Evolutionary conservation across 2,888 invertebrate genomes (phyloP), one percentile per base, ranked within the genome.

Genomic region (Criorhina ranunculi): DNA sequence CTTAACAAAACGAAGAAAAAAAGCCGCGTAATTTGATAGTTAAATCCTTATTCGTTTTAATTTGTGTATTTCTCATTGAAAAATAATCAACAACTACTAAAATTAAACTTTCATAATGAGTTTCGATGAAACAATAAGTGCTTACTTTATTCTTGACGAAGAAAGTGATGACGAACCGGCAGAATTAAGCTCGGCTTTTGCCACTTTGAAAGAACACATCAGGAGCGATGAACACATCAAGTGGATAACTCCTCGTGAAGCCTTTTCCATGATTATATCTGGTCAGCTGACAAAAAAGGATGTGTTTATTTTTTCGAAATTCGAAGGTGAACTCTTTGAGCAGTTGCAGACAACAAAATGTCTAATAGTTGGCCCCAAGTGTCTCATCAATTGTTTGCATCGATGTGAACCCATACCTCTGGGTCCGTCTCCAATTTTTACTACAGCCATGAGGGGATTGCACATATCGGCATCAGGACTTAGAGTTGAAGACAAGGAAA

Each of bases 361-460:
- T 88, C 92, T 95, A 94, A 93, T 98, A 86, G 93, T 97, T 77
- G 98, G 98, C 0, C 97, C 98, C 0, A 94, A 95, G 67, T 98
- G 97, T 89, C 90, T 98, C 12, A 92, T 95, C 60, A 93, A 94
- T 51, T 97, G 97, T 88, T 91, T 97, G 49, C 93, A 94, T 31
- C 95, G 95, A 88, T 94, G 94, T 11, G 93, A 94, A 88, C 93
- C 95, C 0, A 95, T 98, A 87, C 98, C 98, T 0, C 93, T 95
- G 69, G 95, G 94, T 5, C 93, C 93, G 0, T 95, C 94, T 88
- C 97, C 98, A 0, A 94, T 98, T 0, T 97, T 94, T 88, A 96
- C 95, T 24, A 93, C 96, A 59, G 96, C 97, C 0, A 97, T 98
- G 98, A 93, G 94, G 87, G 94, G 94, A 17, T 90, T 96, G 24